Conservation (phyloP, 2,797 vertebrate genomes). For the Parotocinclus haroldoi region DNA sequence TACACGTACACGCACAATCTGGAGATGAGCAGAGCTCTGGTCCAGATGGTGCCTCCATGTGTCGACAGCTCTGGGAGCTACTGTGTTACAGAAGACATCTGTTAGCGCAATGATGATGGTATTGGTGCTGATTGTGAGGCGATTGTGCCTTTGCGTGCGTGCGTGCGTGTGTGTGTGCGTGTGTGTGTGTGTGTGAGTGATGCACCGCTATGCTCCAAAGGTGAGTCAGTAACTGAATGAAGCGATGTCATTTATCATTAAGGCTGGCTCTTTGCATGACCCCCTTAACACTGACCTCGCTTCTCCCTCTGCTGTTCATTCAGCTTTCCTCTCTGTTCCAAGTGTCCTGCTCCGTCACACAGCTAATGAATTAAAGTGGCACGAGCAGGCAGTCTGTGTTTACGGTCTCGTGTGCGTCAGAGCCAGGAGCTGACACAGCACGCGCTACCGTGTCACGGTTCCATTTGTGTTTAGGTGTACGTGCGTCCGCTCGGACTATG, state of each 20-base stretch:
- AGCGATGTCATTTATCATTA: constrained; percentile 70
- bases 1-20: constrained; percentile 61
- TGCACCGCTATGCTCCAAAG: constrained; percentile 58
- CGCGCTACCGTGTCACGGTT: constrained; percentile 6
- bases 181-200: constrained; percentile 48
- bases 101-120: constrained; percentile 69
- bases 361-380: background rate
- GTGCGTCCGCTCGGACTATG: constrained; percentile 18
- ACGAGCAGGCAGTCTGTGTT: constrained; percentile 1
- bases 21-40: constrained; percentile 68
- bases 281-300: constrained; percentile 18
- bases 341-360: constrained; percentile 36
- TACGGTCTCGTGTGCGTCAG: background rate
- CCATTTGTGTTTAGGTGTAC: background rate
- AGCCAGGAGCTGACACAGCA: constrained; percentile 23
- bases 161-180: constrained; percentile 26
- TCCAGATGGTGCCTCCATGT: constrained; percentile 80
- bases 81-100: constrained; percentile 83
- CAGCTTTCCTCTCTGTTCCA: constrained; percentile 25
- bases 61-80: constrained; percentile 77
- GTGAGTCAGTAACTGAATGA: constrained; percentile 71
- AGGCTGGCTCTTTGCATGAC: constrained; percentile 48
- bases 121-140: constrained; percentile 54
- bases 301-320: constrained; percentile 36
- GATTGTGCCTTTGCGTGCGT: constrained; percentile 37